phyloP scores from a whole-genome alignment of 2,888 invertebrate genomes.

The Hemicrepidius hirtus region DNA sequence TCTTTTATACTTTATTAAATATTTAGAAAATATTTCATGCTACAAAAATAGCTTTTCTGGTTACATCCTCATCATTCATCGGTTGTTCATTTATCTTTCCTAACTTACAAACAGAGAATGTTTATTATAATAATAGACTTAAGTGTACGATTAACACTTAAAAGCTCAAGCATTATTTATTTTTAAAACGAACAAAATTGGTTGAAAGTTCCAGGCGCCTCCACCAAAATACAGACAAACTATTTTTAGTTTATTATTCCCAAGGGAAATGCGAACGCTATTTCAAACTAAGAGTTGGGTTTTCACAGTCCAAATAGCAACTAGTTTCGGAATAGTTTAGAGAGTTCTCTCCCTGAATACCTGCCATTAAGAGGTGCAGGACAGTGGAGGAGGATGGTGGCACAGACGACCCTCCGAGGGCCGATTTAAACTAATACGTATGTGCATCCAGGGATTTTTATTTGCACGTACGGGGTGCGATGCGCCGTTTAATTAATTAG shows the following conservation, averaged over 20 bases:
- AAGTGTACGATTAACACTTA: no score
- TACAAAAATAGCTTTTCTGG: no score
- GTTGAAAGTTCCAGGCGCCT: neutral
- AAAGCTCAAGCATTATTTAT: neutral
- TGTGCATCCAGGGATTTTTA: conserved; percentile 25
- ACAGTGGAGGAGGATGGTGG: conserved; percentile 1
- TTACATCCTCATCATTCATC: no score
- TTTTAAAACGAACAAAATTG: conserved; percentile 2
- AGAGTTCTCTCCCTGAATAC: conserved; percentile 2
- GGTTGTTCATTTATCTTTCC: no score
- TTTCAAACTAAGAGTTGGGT: conserved; percentile 34
- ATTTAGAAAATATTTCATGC: no score
- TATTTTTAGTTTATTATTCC: conserved; percentile 31
- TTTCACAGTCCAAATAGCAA: conserved; percentile 29
- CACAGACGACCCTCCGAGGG: conserved; percentile 14
- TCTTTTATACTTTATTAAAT: no score
- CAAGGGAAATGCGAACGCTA: conserved; percentile 11
- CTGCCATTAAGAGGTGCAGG: conserved; percentile 35
- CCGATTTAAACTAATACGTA: conserved; percentile 17
- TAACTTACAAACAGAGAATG: no score
- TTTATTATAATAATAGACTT: no score
- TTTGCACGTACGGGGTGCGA: conserved; percentile 25
- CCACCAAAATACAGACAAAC: conserved; percentile 20
- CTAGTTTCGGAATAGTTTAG: conserved; percentile 33
- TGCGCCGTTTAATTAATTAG: conserved; percentile 36